Evolutionary conservation across 2,888 invertebrate genomes (phyloP).

Genomic region (Tillus elongatus): DNA sequence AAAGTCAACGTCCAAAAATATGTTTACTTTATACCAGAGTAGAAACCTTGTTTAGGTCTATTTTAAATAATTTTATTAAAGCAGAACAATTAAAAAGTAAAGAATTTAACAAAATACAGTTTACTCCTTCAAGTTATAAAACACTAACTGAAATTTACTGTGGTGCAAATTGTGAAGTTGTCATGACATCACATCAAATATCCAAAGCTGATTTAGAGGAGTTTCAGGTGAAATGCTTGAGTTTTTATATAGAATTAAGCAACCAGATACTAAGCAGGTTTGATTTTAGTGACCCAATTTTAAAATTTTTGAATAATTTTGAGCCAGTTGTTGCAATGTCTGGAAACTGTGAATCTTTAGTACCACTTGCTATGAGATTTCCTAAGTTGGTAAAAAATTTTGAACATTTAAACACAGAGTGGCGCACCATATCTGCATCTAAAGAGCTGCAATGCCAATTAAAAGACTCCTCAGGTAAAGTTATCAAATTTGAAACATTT

Average conservation of each 20-base stretch:
- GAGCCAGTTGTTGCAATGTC: conserved; percentile 8
- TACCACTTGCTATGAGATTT: conserved; percentile 7
- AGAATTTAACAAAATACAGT: conserved; percentile 13
- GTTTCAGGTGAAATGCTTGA: conserved; percentile 13
- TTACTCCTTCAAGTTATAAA: conserved; percentile 14
- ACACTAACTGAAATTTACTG: conserved; percentile 14
- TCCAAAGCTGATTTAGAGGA: conserved; percentile 13
- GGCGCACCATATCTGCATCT: conserved; percentile 2
- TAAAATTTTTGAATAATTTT: conserved; percentile 15
- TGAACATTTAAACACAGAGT: conserved; percentile 6
- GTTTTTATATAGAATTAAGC: conserved; percentile 17
- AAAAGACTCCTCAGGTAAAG: no score
- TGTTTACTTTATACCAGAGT: conserved; percentile 11
- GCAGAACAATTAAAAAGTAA: background rate
- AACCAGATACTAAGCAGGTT: conserved; percentile 18
- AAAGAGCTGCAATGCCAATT: no score
- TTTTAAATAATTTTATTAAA: conserved; percentile 13
- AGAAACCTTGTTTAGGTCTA: conserved; percentile 12
- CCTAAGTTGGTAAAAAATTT: conserved; percentile 7
- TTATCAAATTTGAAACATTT: conserved; percentile 1
- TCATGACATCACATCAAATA: conserved; percentile 8
- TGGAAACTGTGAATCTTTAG: conserved; percentile 4
- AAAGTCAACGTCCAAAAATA: conserved; percentile 13
- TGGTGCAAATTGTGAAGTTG: conserved; percentile 15
- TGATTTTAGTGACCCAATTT: conserved; percentile 15